Base-by-base conservation (phyloP, 2,888 invertebrate genomes). In the Acanthosepion lycidas region DNA sequence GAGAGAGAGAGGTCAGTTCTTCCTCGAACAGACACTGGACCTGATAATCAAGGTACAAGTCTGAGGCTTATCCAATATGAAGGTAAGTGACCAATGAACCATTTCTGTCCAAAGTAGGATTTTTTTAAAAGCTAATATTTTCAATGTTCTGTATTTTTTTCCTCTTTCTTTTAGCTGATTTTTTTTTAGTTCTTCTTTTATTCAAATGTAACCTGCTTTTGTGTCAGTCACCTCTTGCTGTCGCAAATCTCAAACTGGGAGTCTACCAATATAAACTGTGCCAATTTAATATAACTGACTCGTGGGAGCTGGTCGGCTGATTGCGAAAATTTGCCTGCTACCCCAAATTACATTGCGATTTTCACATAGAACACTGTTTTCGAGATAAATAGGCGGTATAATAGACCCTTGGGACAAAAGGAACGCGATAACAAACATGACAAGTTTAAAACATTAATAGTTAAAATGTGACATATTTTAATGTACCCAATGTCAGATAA, bases 231-330 rank as follows among this genome's bases (percentile, higher is more conserved):
- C 64, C 64, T 78, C n/a, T 78, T 15, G 18, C 33, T 78, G 78
- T 33, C 33, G 12, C 33, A 78, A 78, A 15, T 23, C 5, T 12
- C 4, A 33, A 78, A 78, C 78, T 33, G n/a, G n/a, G 78, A 78
- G 78, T n/a, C 78, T n/a, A 15, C n/a, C 15, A 78, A 23, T 59
- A 6, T 59, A 78, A 33, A 78, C n/a, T 78, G 78, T n/a, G 78
- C 12, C 78, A 78, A n/a, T 78, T 78, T n/a, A 33, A 33, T 33
- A 12, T 15, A 5, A 33, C 78, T 9, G 78, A 59, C n/a, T 78
- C 78, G 78, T 78, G 78, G n/a, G 78, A 78, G 78, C n/a, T 78
- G 78, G n/a, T 78, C 78, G 78, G n/a, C 78, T 33, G 78, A 78
- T 78, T 78, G 78, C 78, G n/a, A 78, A 33, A 78, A 78, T 78